Evolutionary conservation across 2,888 invertebrate genomes (phyloP).

Genomic region (Eupithecia inturbata): DNA sequence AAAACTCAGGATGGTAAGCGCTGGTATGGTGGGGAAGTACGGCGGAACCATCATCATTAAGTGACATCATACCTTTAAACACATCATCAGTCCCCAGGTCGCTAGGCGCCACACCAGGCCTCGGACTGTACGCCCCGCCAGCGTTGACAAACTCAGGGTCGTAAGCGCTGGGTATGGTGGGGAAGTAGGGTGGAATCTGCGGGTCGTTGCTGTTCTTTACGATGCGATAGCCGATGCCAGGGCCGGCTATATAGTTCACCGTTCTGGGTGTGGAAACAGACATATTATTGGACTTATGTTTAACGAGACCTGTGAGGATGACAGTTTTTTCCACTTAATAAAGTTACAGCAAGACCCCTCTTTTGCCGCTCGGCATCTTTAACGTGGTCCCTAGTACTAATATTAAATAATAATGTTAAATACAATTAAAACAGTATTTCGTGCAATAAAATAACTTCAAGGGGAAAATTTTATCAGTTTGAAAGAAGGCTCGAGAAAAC

Average conservation of each 20-base stretch:
- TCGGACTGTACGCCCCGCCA: conserved; percentile 53
- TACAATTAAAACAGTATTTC: too few species aligned
- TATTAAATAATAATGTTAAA: too few species aligned
- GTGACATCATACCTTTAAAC: conserved; percentile 68
- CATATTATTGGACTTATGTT: neutral
- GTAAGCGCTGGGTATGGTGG: conserved; percentile 83
- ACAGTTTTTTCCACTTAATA: neutral
- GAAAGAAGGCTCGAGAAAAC: neutral
- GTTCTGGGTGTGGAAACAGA: conserved; percentile 72
- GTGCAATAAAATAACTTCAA: neutral
- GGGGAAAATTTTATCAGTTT: neutral
- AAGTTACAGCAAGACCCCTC: neutral
- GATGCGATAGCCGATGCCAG: conserved; percentile 90
- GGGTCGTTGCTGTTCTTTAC: conserved; percentile 89
- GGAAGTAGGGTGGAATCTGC: conserved; percentile 85
- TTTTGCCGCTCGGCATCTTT: neutral
- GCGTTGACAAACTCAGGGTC: conserved; percentile 77
- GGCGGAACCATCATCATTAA: conserved; percentile 60
- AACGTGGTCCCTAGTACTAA: neutral
- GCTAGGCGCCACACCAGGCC: conserved; percentile 51
- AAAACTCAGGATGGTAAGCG: conserved; percentile 47
- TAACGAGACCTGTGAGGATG: neutral
- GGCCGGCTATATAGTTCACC: conserved; percentile 91
- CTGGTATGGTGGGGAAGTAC: conserved; percentile 84
- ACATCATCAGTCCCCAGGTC: conserved; percentile 68